phyloP scores from a whole-genome alignment of 1,140 invertebrate genomes.

The Mya arenaria region DNA sequence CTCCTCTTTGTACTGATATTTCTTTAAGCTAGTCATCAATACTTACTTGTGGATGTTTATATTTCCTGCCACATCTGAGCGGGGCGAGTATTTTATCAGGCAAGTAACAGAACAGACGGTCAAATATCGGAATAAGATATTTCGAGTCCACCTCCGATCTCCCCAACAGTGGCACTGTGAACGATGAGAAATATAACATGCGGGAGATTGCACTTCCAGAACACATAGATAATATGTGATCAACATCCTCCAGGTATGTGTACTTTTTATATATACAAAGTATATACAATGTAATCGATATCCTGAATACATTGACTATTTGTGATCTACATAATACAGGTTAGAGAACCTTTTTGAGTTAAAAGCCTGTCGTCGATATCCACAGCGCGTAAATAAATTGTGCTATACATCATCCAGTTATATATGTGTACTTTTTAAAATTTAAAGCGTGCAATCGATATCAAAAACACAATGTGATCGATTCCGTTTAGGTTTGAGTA shows the following conservation, averaged over 20 bases:
- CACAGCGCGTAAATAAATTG: too few species aligned
- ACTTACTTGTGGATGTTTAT: slow-evolving; percentile 62
- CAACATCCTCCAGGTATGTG: neutral
- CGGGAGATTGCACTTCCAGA: neutral
- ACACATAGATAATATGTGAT: neutral
- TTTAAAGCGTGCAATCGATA: too few species aligned
- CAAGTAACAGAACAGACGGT: slow-evolving; percentile 72
- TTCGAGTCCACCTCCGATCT: slow-evolving; percentile 67
- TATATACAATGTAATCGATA: neutral
- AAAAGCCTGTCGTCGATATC: too few species aligned
- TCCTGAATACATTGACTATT: neutral
- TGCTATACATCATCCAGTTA: too few species aligned
- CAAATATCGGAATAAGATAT: slow-evolving; percentile 73
- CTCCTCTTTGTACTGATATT: too few species aligned
- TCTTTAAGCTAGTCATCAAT: too few species aligned
- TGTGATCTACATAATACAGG: too few species aligned
- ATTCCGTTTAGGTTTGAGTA: too few species aligned
- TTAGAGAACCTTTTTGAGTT: too few species aligned
- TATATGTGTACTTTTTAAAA: too few species aligned
- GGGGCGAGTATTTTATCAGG: slow-evolving; percentile 48
- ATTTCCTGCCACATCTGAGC: slow-evolving; percentile 65
- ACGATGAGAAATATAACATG: neutral
- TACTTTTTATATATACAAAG: neutral
- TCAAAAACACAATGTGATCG: too few species aligned
- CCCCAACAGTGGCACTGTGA: too few species aligned